Conservation (phyloP, 2,888 invertebrate genomes). For the Xestia rhomboidea region DNA sequence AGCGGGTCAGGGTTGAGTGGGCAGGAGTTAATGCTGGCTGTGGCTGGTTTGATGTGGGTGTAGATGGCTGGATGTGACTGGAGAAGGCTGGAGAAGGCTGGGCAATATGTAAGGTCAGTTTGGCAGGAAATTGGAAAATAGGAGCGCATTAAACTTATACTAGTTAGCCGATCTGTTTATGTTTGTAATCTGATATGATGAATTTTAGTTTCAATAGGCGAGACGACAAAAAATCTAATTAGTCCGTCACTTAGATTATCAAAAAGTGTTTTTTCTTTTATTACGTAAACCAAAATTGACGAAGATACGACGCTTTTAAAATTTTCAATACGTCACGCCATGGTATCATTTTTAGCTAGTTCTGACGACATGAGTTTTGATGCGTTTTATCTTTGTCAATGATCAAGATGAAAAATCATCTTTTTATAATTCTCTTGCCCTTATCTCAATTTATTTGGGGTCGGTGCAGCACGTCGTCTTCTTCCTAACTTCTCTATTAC, state of each 20-base stretch:
- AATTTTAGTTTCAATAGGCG: background rate
- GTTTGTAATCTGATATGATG: background rate
- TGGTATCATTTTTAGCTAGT: too few relatives aligned
- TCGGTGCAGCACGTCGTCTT: background rate
- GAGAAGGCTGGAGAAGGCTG: background rate
- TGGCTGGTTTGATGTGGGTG: slow-evolving; percentile 56
- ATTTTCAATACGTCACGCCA: too few relatives aligned
- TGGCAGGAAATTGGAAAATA: background rate
- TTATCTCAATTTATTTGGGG: too few relatives aligned
- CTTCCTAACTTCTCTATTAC: background rate
- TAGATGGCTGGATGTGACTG: slow-evolving; percentile 64
- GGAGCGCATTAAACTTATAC: background rate
- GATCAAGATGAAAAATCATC: too few relatives aligned
- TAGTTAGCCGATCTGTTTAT: background rate
- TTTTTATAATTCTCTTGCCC: too few relatives aligned
- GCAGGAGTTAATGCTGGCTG: slow-evolving; percentile 72
- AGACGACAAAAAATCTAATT: too few relatives aligned
- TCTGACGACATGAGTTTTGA: too few relatives aligned
- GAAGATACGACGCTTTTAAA: too few relatives aligned
- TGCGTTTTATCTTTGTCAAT: too few relatives aligned
- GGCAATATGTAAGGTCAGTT: background rate
- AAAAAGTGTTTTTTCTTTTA: too few relatives aligned
- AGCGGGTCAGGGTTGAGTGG: slow-evolving; percentile 71
- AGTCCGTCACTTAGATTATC: too few relatives aligned
- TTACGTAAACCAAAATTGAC: too few relatives aligned